These are phyloP conservation scores for Dryobates pubescens DNA, from an alignment of 2,797 vertebrate genomes.

Conservation along the genomic window DNA sequence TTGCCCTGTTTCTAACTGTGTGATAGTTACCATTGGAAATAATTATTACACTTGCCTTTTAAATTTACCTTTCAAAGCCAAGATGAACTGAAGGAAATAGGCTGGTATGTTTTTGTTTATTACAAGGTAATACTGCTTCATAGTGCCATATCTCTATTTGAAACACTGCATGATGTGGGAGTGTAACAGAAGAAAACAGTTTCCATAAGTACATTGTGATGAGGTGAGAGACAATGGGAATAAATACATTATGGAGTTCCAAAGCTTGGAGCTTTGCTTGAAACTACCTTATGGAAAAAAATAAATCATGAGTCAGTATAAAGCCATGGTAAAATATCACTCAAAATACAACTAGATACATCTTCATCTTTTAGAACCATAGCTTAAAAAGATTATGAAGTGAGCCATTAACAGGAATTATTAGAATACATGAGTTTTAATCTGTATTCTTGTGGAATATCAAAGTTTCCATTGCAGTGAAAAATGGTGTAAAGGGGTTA, in stretches of 20 bases:
- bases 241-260: background rate
- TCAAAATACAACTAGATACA: too few relatives aligned
- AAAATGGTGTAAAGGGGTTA: too few relatives aligned
- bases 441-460: too few relatives aligned
- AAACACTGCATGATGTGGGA: background rate
- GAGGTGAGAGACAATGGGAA: background rate
- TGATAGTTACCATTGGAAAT: background rate
- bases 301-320: too few relatives aligned
- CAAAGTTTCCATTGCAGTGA: too few relatives aligned
- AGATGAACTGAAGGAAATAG: background rate
- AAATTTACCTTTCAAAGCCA: background rate
- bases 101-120: background rate
- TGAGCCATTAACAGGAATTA: too few relatives aligned
- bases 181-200: background rate
- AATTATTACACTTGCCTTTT: background rate
- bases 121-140: background rate
- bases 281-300: too few relatives aligned
- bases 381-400: too few relatives aligned
- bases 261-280: background rate
- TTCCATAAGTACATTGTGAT: background rate
- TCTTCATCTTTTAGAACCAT: too few relatives aligned
- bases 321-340: too few relatives aligned
- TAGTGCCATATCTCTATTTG: background rate
- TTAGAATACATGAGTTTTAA: too few relatives aligned
- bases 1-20: background rate